Base-by-base conservation (phyloP, 2,113 vertebrate genomes). In the Hemicordylus capensis region DNA sequence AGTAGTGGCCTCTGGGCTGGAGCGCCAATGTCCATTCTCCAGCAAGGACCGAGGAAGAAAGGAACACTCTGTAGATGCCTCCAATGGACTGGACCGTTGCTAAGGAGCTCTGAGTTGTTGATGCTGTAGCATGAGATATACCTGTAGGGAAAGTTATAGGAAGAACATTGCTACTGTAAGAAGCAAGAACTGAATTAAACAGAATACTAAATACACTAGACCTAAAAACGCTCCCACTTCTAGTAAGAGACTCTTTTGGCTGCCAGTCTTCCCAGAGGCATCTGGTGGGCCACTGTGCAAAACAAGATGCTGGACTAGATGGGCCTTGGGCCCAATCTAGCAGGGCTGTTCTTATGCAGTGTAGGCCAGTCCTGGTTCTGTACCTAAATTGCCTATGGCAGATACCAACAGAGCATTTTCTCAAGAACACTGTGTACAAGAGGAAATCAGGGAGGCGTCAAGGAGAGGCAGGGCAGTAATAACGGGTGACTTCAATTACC, bases 1-100 rank as follows among this genome's bases (percentile, higher is more conserved):
- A 93, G 37, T 97, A 80, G 63, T 76, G 94, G 11, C 96, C 95
- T 2, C 91, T 83, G 28, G 95, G 94, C 81, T 44, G 91, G 87
- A 96, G 66, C 10, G 61, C 86, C 39, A 98, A 90, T 22, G 92
- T 94, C 98, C 98, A 98, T 51, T 91, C 89, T 26, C 98, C 97
- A 15, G 86, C 86, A 63, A 92, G 78, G 8, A 96, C 86, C 17
- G 96, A 97, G 44, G 95, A 87, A 37, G 92, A 84, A 54, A 98
- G 78, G 4, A 86, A 92, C 86, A 98, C 91, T 59, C 96, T 93
- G 89, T 96, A 97, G 80, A 98, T 96, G 19, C 90, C 54, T 34
- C 92, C 84, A 44, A 95, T 96, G 42, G 58, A 20, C 51, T 76
- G 72, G 51, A 86, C 92, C 72, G 86, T 86, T 9, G 90, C 94